Base-by-base conservation (phyloP, 2,888 invertebrate species). In the Netelia fuscicornis region DNA sequence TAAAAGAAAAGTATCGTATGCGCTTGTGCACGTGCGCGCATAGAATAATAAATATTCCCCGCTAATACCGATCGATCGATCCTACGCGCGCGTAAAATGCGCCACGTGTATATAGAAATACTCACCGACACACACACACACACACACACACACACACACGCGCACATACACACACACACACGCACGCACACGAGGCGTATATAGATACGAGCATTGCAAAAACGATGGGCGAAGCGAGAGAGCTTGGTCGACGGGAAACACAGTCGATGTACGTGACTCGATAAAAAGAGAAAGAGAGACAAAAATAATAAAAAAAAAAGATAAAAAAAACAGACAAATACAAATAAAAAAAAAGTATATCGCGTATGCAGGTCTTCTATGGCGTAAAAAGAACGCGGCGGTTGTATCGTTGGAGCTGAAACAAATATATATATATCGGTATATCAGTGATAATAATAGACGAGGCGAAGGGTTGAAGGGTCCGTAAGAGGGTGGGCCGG, bases 1-100 rank as follows among this genome's bases (percentile, higher is more conserved):
- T 42, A 48, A n/a, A 62, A 62, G 62, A 62, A 62, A 23, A 60
- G 71, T 56, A 48, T 17, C 62, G 54, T 30, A 52, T 20, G 56
- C 64, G 64, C 48, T 54, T 81, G 30, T 20, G 30, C 75, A 52
- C 75, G 75, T 52, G 68, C 37, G 62, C 56, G 52, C 56, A 62
- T 25, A 70, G 62, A 81, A 81, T 81, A 81, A 81, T 76, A 81
- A 81, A 81, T 81, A 81, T 60, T 60, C 56, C 25, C 13, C 70
- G 17, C 75, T 75, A 75, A 81, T 81, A 64, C 60, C 81, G 74
- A 75, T 70, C 70, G 75, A 81, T 81, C 81, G 75, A 75, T 13
- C 9, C 72, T 42, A 70, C 60, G 62, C 68, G 20, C 56, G 68
- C 42, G 44, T 79, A 44, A 67, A 20, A 74, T 11, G n/a, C 25